Percentiles rank a stretch among this genome's conserved stretches.
Evolutionary conservation across 2,797 vertebrate species (phyloP).

Genomic region (Hyperoplus immaculatus): DNA sequence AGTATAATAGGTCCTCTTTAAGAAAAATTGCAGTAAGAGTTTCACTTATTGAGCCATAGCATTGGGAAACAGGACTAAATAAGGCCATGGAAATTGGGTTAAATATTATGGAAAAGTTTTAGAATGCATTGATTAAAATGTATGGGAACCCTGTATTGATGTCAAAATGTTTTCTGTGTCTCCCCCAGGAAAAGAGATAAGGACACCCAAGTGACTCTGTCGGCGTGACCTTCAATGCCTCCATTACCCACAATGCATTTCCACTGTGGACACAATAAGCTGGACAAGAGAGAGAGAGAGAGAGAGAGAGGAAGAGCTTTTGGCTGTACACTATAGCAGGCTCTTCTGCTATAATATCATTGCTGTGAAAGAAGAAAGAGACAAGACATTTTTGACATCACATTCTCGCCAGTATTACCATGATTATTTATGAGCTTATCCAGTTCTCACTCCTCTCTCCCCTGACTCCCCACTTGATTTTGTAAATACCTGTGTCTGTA

Average conservation of each 20-base stretch:
- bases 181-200: constrained; percentile 87
- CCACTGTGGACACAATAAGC: constrained; percentile 54
- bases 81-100: too few relatives aligned
- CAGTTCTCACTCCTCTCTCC: constrained; percentile 61
- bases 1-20: too few relatives aligned
- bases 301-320: neutral
- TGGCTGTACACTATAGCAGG: constrained; percentile 55
- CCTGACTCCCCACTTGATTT: constrained; percentile 43
- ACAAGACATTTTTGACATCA: constrained; percentile 58
- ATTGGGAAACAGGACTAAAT: too few relatives aligned
- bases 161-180: constrained; percentile 2
- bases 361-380: constrained; percentile 69
- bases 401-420: constrained; percentile 70
- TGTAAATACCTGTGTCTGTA: constrained; percentile 88
- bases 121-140: too few relatives aligned
- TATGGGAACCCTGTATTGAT: neutral
- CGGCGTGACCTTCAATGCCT: constrained; percentile 50
- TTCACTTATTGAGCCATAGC: too few relatives aligned
- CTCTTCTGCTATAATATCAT: constrained; percentile 48
- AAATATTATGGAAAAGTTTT: too few relatives aligned
- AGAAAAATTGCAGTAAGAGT: too few relatives aligned
- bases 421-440: constrained; percentile 85
- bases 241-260: constrained; percentile 61
- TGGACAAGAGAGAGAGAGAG: constrained; percentile 46
- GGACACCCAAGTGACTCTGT: constrained; percentile 36